Evolutionary conservation across 2,797 vertebrate genomes (phyloP), one percentile per base, ranked within the genome.

Genomic region (Benthosema pterotum): DNA sequence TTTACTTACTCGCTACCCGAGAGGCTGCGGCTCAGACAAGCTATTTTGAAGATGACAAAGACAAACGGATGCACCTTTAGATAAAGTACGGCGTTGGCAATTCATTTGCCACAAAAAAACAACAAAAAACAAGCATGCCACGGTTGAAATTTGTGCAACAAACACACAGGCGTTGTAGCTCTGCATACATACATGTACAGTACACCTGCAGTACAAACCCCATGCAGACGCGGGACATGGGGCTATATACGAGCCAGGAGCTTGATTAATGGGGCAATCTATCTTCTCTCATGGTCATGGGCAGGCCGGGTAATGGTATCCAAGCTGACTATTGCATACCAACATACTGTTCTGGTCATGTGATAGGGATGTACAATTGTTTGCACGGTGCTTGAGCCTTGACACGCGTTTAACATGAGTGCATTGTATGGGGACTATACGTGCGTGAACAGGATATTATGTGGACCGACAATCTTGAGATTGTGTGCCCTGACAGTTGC

Each of bases 191-290:
- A n/a, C n/a, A n/a, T n/a, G n/a, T n/a, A n/a, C 51, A 42, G 32
- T 38, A 38, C 5, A 38, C 32, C 32, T 42, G 18, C 22, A 70
- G 62, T 42, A 58, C 38, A 42, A 67, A n/a, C n/a, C n/a, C 72
- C 75, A 69, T n/a, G n/a, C 64, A 82, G 71, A 83, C 71, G 77
- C 74, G 82, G 69, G 62, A 25, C 49, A 58, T 28, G 57, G 58
- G 65, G n/a, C n/a, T n/a, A n/a, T 65, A 47, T 65, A 67, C 49
- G 73, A 70, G 74, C 68, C 76, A 63, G 67, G 63, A 32, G 60
- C 60, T 60, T 87, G 81, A 88, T 85, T 80, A 79, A 85, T 82
- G 67, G 63, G 77, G 72, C 59, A 62, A 83, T 89, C 73, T 61
- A 65, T 89, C 83, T 83, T 81, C 66, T 71, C 75, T 79, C 72